Evolutionary conservation across 2,113 vertebrate genomes (phyloP), one percentile per base, ranked within the genome.

Genomic region (Donacobius atricapilla): DNA sequence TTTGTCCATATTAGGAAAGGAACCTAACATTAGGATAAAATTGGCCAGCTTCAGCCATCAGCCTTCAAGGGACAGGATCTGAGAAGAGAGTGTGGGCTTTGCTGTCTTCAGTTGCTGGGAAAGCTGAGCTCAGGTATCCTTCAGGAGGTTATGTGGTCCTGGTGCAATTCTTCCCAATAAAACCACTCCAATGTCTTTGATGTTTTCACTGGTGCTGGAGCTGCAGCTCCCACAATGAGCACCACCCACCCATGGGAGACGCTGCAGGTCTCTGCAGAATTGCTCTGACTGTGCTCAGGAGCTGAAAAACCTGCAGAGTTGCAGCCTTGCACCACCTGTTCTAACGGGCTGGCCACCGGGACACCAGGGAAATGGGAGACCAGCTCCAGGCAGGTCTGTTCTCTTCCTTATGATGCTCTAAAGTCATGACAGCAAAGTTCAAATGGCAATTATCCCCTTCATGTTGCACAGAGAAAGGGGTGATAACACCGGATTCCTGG

Each of bases 341-440:
- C 13, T 12, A 61, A 9, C 0, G 2, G 45, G 7, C 19, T 69
- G 63, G 22, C 63, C 31, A 77, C 12, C 68, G 44, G 54, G 15
- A 33, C 7, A 2, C 5, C 0, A 0, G 18, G 15, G 4, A 47
- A 54, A 33, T 7, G 23, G 44, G 35, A 76, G 18, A 22, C 8
- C 1, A 0, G 15, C 45, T 65, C 42, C 24, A 57, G 13, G 28
- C 0, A 0, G 15, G 15, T 21, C 64, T 5, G 0, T 68, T 70
- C 42, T 54, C 60, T 61, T 80, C 64, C n/a, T 82, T 76, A 15
- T 5, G 8, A 17, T 3, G 11, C 35, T 60, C 42, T 51, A 45
- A 86, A 86, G 10, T 65, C 60, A 39, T 15, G 1, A 0, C 13
- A 42, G 5, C 19, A 58, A 58, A 40, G 47, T 33, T 75, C 45